phyloP scores from a whole-genome alignment of 2,888 invertebrate species.

The Lycia hirtaria region DNA sequence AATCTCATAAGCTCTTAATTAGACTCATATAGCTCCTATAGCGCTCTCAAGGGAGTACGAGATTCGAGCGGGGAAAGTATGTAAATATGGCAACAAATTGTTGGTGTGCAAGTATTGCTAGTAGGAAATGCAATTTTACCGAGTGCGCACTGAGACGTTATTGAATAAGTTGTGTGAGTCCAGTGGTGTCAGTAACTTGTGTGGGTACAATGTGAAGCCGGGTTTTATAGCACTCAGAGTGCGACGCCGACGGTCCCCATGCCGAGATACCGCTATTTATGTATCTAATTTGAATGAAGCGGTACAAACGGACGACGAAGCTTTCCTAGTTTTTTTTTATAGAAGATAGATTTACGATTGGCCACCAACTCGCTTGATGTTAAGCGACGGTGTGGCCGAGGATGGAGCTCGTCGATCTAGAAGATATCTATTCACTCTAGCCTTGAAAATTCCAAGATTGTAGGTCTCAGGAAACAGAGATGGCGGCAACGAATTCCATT shows the following conservation, averaged over 20 bases:
- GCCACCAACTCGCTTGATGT: no score
- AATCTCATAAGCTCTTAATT: constrained; percentile 57
- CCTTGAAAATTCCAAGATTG: no score
- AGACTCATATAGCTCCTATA: constrained; percentile 53
- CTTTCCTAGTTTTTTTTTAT: constrained; percentile 8
- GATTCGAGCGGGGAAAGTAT: constrained; percentile 32
- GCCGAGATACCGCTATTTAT: constrained; percentile 17
- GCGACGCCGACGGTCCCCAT: neutral
- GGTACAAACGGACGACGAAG: neutral
- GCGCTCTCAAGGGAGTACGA: constrained; percentile 50
- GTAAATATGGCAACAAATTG: constrained; percentile 28
- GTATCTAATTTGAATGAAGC: constrained; percentile 18
- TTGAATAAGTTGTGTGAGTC: constrained; percentile 35
- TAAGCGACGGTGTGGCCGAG: no score
- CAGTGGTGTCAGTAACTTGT: constrained; percentile 21
- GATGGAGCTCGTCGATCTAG: no score
- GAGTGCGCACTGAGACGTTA: constrained; percentile 32
- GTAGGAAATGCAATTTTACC: constrained; percentile 36
- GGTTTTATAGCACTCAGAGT: constrained; percentile 20
- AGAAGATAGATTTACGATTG: no score
- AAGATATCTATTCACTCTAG: no score
- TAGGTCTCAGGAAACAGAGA: no score
- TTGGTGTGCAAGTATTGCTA: constrained; percentile 19
- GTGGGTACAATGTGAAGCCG: constrained; percentile 20
- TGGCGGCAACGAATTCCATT: no score